A percentile compares a stretch with the other conserved stretches of the same genome.
Conservation (phyloP, 2,888 invertebrate genomes). For the Cremastobaeus sp. region DNA sequence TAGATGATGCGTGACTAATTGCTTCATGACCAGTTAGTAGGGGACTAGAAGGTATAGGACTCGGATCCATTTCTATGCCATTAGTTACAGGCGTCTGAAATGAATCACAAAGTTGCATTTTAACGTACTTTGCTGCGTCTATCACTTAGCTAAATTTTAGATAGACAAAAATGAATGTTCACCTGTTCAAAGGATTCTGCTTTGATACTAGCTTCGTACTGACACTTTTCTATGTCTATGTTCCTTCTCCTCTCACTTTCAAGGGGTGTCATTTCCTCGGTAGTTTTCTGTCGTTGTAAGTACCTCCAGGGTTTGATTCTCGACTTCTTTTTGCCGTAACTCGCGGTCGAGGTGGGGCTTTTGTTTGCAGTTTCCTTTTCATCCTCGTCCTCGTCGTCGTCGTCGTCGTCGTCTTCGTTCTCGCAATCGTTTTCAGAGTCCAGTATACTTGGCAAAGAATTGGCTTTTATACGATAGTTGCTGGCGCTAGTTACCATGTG, state of each 20-base stretch:
- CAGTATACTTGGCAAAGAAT: constrained; percentile 89
- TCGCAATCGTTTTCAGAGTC: constrained; percentile 85
- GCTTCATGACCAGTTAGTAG: constrained; percentile 80
- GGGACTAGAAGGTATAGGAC: constrained; percentile 76
- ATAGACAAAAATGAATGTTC: no score
- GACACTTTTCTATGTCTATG: constrained; percentile 35
- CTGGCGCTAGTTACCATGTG: constrained; percentile 75
- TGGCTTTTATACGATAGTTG: constrained; percentile 81
- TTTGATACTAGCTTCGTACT: constrained; percentile 30
- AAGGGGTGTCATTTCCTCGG: constrained; percentile 75
- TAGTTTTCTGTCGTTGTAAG: constrained; percentile 74
- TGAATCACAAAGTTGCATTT: no score
- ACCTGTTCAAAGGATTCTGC: constrained; percentile 38
- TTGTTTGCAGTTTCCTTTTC: constrained; percentile 81
- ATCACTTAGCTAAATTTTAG: no score
- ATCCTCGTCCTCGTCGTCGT: constrained; percentile 74
- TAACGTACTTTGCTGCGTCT: no score
- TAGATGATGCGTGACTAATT: constrained; percentile 86
- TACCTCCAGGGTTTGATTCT: constrained; percentile 74
- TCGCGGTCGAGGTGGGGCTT: constrained; percentile 83
- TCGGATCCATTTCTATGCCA: constrained; percentile 75
- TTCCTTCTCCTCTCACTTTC: constrained; percentile 65
- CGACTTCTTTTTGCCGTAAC: constrained; percentile 71
- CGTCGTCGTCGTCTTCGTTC: no score
- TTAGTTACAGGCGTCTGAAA: constrained; percentile 67